Base-by-base conservation (phyloP, 2,888 invertebrate genomes). In the Andrena chrysosceles region DNA sequence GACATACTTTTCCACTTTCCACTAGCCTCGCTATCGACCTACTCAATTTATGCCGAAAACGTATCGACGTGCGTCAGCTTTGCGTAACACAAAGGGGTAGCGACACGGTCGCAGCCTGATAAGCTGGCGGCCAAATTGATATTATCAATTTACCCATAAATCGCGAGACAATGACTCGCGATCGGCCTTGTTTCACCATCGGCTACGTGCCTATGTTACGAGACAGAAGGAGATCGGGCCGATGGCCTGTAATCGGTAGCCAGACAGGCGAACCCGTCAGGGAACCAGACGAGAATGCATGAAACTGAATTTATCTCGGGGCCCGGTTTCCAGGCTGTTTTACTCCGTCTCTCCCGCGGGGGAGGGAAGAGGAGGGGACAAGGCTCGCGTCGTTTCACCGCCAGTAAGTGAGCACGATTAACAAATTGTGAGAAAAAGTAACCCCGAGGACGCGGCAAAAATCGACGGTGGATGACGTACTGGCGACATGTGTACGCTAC, bases 381-480 rank as follows among this genome's bases (percentile, higher is more conserved):
- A 23, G 74, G 48, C 64, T 64, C 26, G 74, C 52, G 20, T 70
- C 67, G 60, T 29, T 86, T 29, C 69, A 29, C 63, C 54, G 70
- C 16, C 56, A 48, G 84, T 81, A 87, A 88, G 84, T 80, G 89
- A 89, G 86, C 86, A 83, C 88, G 91, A 91, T 91, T 92, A 92
- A 92, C 91, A 92, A 92, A 92, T 92, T 92, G 90, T 77, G 89
- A 85, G 90, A 92, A 92, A 92, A 92, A 92, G 89, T 90, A 87
- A 91, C 87, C 89, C 87, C 56, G 87, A 77, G 86, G 80, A 84
- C 86, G 85, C 80, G 77, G 48, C 23, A 66, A 72, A 16, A 78
- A 85, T 81, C 77, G 80, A 69, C 73, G 29, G 16, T 62, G 80
- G 78, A 78, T 74, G 77, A 60, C 71, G 67, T 72, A 85, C 75